These are phyloP conservation scores for Anorthoa munda DNA, from an alignment of 2,888 invertebrate genomes.

Conservation along the genomic window DNA sequence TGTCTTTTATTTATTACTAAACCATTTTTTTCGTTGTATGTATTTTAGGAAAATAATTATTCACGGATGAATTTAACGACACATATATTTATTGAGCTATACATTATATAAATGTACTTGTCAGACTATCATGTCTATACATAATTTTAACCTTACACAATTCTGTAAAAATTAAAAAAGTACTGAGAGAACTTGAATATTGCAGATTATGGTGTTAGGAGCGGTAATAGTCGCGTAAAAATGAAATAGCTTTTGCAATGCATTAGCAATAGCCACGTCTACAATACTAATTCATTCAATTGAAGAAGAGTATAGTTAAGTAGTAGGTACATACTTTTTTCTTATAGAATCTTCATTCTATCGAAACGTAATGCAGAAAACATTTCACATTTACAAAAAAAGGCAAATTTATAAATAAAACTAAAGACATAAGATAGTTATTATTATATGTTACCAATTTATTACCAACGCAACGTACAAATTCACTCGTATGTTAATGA, in stretches of 20 bases:
- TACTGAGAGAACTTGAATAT: background rate
- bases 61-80: background rate
- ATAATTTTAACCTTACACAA: background rate
- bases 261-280: background rate
- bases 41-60: background rate
- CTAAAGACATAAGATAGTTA: too few relatives aligned
- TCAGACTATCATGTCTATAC: background rate
- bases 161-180: background rate
- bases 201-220: constrained; percentile 9
- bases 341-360: background rate
- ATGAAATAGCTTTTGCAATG: background rate
- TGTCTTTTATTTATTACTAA: background rate
- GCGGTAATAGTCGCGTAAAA: background rate
- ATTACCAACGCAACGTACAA: background rate
- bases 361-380: background rate
- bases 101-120: background rate
- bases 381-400: background rate
- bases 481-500: background rate
- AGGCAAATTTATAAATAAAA: too few relatives aligned
- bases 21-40: background rate
- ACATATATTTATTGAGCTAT: background rate
- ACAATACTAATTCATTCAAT: background rate
- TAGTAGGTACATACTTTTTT: background rate
- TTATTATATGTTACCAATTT: background rate
- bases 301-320: background rate